These are phyloP conservation scores for Drosophila kanekoi DNA, from an alignment of 2,888 invertebrate species.

Conservation along the genomic window DNA sequence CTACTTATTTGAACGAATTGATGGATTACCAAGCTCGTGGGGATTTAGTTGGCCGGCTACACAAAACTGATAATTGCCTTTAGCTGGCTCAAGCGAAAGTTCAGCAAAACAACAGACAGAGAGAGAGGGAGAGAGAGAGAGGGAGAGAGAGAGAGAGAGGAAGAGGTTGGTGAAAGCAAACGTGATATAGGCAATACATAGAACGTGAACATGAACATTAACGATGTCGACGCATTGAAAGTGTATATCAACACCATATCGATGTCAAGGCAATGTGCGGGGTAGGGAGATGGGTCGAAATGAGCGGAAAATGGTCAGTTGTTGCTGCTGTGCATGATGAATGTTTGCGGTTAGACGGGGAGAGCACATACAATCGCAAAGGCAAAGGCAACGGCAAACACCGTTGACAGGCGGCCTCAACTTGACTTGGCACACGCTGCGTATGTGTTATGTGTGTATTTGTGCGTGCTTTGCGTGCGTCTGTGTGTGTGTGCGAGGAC, in stretches of 20 bases:
- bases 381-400: conserved; percentile 47
- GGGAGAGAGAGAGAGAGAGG: neutral
- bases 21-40: conserved; percentile 64
- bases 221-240: conserved; percentile 56
- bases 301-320: conserved; percentile 62
- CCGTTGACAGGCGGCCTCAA: conserved; percentile 62
- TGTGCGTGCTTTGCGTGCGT: conserved; percentile 10
- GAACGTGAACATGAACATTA: conserved; percentile 57
- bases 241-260: conserved; percentile 70
- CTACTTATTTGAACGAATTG: conserved; percentile 49
- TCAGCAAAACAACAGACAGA: neutral
- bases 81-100: conserved; percentile 30
- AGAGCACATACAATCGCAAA: conserved; percentile 15
- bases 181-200: conserved; percentile 19
- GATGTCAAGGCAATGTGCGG: conserved; percentile 56
- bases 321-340: conserved; percentile 63
- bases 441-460: conserved; percentile 64
- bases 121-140: neutral
- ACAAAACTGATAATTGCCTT: conserved; percentile 59
- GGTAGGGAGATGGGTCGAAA: conserved; percentile 23
- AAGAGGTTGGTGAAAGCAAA: neutral
- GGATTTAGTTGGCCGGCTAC: conserved; percentile 41
- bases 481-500: conserved; percentile 8
- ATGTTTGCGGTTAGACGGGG: conserved; percentile 67
- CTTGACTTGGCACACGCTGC: conserved; percentile 51